Evolutionary conservation across 1,140 invertebrate genomes (phyloP).

Genomic region (Dendrolimus kikuchii): DNA sequence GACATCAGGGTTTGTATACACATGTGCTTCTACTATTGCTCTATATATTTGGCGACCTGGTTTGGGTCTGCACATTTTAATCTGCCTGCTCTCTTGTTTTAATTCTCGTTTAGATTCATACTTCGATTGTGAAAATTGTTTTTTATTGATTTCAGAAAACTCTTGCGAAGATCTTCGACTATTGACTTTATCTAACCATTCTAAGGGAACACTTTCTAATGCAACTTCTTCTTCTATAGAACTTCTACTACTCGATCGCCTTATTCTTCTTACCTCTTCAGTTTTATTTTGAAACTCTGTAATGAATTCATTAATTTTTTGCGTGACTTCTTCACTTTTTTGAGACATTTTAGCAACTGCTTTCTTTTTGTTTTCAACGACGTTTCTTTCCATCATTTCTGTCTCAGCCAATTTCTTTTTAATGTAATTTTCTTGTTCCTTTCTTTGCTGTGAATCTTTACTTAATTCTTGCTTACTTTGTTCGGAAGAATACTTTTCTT

Average conservation of each 20-base stretch:
- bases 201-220: conserved; percentile 32
- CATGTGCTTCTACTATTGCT: conserved; percentile 55
- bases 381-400: conserved; percentile 1
- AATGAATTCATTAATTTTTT: conserved; percentile 53
- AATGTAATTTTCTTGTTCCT: not conserved
- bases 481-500: conserved; percentile 4
- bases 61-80: conserved; percentile 14
- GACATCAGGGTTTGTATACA: conserved; percentile 53
- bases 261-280: conserved; percentile 26
- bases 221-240: conserved; percentile 34
- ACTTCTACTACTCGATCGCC: conserved; percentile 34
- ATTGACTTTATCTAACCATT: conserved; percentile 33
- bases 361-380: not conserved
- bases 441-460: not conserved
- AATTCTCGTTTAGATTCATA: no score
- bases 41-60: conserved; percentile 38
- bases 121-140: not conserved
- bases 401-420: no score
- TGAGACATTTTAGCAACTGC: conserved; percentile 48
- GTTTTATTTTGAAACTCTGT: conserved; percentile 49
- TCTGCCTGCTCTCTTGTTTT: conserved; percentile 15
- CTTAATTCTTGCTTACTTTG: conserved; percentile 4
- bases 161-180: conserved; percentile 21
- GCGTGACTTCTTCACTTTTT: conserved; percentile 42
- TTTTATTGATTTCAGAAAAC: conserved; percentile 13